Evolutionary conservation across 2,113 vertebrate species (phyloP), one percentile per base, ranked within the genome.

Genomic region (Galemys pyrenaicus): DNA sequence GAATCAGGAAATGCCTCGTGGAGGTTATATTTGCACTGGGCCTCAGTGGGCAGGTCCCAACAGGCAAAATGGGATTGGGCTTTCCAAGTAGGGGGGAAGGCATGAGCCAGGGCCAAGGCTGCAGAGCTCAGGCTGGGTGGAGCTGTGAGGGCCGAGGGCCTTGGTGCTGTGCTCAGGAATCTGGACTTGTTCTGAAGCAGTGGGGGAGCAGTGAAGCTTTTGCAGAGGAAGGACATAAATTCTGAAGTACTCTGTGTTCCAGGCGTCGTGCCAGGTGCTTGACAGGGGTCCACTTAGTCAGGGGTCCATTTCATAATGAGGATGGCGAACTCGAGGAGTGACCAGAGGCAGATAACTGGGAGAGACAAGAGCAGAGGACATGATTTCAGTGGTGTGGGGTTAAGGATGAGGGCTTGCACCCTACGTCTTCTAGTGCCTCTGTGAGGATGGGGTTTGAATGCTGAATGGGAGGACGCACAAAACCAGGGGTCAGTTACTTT

Each of bases 1-100:
- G 87, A 89, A 73, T 90, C 91, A 62, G 39, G 56, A 97, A 92
- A 82, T 62, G 49, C 39, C 82, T 92, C 67, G 24, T 64, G 77
- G 85, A 94, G 85, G 90, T 60, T 44, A 26, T 96, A 39, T 92
- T 73, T 68, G 16, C n/a, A 9, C 67, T 22, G 2, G 65, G 71
- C 39, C 62, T 94, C 85, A 6, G 12, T 49, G 39, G 83, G 49
- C 80, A 95, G 56, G 81, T 64, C 92, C 56, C 67, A 41, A 87
- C 83, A 92, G 67, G 92, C 67, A 85, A 70, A 49, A 24, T 19
- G 44, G 56, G 46, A 62, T 91, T 80, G 67, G 2, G 3, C 12
- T 51, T 77, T 68, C 70, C 56, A 65, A 41, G 20, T 9, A 5
- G 91, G 24, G 92, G 49, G 35, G 46, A 67, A 6, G 32, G 51